Base-by-base conservation (phyloP, 2,113 vertebrate genomes). In the Sturnus vulgaris region DNA sequence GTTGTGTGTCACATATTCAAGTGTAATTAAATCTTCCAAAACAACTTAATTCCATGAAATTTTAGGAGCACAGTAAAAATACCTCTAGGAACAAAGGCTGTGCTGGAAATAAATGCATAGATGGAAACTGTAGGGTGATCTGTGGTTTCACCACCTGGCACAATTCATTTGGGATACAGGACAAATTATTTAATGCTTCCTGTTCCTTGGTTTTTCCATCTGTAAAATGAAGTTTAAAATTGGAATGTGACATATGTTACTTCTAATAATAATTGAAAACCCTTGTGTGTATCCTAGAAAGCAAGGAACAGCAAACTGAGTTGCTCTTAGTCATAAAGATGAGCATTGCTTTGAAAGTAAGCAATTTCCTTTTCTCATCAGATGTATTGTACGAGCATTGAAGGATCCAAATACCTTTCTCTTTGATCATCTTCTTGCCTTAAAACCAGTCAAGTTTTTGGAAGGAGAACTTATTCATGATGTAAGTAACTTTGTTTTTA, bases 391-490 rank as follows among this genome's bases (percentile, higher is more conserved):
- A 60, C 98, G 99, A 95, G 99, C 99, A 52, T 72, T 99, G 93
- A 99, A 99, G 97, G 99, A 99, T 95, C 98, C 99, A 92, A 99
- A 98, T 97, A 99, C 99, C 57, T 99, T 99, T 96, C 98, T 99
- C 82, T 99, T 99, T 93, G 99, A 99, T 97, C 99, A 99, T 97
- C 98, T 99, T 94, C 98, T 99, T 97, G 98, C 98, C 93, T 98
- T 99, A 96, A 99, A 99, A 95, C 99, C 99, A 33, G 99, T 99
- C 65, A 99, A 99, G 96, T 99, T 99, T 97, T 98, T 99, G 96
- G 99, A 99, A 97, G 99, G 99, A 93, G 99, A 99, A 91, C 99
- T 99, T 95, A 99, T 99, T 94, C 99, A 99, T 91, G 99, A 99
- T 88, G 99, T 99, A 97, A 99, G 99, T 99, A 86, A 92, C 92